These are phyloP conservation scores for Tadarida brasiliensis DNA, from an alignment of 2,797 vertebrate species.

Conservation along the genomic window DNA sequence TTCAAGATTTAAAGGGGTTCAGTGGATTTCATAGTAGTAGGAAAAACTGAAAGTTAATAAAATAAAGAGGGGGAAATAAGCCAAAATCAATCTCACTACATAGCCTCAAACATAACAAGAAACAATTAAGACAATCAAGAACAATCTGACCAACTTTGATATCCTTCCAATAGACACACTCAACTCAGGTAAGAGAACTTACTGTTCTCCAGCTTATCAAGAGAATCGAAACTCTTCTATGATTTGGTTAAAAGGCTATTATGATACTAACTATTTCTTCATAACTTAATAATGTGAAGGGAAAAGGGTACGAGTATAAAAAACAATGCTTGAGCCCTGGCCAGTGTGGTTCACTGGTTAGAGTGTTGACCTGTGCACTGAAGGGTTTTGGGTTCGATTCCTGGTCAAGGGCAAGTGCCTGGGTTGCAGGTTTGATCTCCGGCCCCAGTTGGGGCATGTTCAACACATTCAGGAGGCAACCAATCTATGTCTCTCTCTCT, in stretches of 20 bases:
- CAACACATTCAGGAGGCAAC: no score
- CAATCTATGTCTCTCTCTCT: no score
- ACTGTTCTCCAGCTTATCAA: slow-evolving; percentile 84
- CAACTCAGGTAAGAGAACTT: slow-evolving; percentile 81
- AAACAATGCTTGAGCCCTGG: slow-evolving; percentile 34
- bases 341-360: no score
- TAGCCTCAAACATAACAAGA: slow-evolving; percentile 83
- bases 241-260: slow-evolving; percentile 79
- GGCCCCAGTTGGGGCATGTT: no score
- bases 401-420: no score
- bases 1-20: slow-evolving; percentile 81
- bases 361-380: no score
- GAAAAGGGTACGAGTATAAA: slow-evolving; percentile 63
- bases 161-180: slow-evolving; percentile 84
- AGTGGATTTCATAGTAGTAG: slow-evolving; percentile 77
- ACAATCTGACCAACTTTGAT: slow-evolving; percentile 80
- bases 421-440: no score
- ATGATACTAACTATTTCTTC: slow-evolving; percentile 82
- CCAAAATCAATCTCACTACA: slow-evolving; percentile 85
- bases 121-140: slow-evolving; percentile 86
- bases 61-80: slow-evolving; percentile 78
- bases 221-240: slow-evolving; percentile 77
- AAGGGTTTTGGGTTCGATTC: no score
- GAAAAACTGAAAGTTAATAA: slow-evolving; percentile 73
- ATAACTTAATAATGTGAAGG: slow-evolving; percentile 81